A percentile compares a stretch with the other conserved stretches of the same genome.
phyloP scores from a whole-genome alignment of 1,140 invertebrate species.

The Chironomus tepperi region DNA sequence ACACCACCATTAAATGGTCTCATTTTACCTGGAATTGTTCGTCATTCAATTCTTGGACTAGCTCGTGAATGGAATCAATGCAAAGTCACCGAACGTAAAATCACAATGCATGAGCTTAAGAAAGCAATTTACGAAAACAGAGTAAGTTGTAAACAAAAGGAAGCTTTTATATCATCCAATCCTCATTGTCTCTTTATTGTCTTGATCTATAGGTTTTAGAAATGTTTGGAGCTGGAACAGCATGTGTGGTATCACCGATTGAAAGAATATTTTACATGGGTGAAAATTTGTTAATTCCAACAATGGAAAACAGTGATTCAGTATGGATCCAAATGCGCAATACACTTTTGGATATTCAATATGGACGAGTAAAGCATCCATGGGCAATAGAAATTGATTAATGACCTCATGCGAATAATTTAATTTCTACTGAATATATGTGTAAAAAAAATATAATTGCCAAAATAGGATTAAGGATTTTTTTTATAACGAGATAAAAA shows the following conservation, averaged over 20 bases:
- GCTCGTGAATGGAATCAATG: constrained; percentile 79
- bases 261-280: constrained; percentile 66
- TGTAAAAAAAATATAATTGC: constrained; percentile 1
- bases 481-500: background rate
- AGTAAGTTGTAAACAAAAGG: constrained; percentile 52
- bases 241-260: constrained; percentile 85
- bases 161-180: no score
- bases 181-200: constrained; percentile 2
- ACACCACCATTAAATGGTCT: constrained; percentile 89
- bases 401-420: constrained; percentile 9
- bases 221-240: constrained; percentile 91
- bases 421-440: background rate
- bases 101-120: constrained; percentile 81
- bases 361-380: constrained; percentile 67
- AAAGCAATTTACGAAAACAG: constrained; percentile 67
- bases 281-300: constrained; percentile 59
- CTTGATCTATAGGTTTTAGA: constrained; percentile 66
- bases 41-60: constrained; percentile 78
- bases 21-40: constrained; percentile 88
- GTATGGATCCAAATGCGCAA: constrained; percentile 60
- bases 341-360: constrained; percentile 74
- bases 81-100: constrained; percentile 68
- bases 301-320: constrained; percentile 58
- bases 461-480: background rate
- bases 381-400: constrained; percentile 50